These are phyloP conservation scores for Rhopalosiphum maidis DNA, from an alignment of 1,140 invertebrate genomes.

Conservation along the genomic window DNA sequence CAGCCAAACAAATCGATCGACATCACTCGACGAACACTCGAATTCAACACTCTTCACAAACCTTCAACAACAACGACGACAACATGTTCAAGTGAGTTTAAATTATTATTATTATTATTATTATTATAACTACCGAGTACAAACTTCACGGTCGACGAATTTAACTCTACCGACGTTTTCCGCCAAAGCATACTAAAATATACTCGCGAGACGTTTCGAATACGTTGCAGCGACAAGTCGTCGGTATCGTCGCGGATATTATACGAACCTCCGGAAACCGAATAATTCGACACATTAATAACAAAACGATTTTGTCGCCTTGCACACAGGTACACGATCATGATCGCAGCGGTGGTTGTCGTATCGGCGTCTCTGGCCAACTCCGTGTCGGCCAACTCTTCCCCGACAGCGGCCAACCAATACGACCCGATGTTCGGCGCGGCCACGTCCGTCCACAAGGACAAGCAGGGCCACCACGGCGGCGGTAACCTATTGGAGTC, in stretches of 20 bases:
- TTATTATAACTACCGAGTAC: background rate
- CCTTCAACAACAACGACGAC: background rate
- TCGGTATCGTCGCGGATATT: too few species aligned
- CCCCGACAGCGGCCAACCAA: background rate
- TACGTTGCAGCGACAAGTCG: too few species aligned
- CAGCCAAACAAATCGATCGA: background rate
- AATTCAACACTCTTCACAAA: background rate
- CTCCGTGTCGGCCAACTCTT: background rate
- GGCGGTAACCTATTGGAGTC: background rate
- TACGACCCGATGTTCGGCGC: background rate
- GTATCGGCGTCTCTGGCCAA: background rate
- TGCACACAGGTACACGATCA: background rate
- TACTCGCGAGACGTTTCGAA: too few species aligned
- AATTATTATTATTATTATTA: background rate
- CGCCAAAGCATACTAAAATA: background rate
- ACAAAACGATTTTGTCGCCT: background rate
- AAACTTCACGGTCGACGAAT: background rate
- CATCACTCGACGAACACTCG: too few species aligned
- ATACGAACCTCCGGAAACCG: too few species aligned
- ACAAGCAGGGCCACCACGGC: too few species aligned
- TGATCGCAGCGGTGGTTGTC: background rate
- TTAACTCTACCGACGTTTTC: background rate
- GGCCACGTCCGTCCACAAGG: background rate
- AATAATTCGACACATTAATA: background rate
- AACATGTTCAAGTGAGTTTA: constrained; percentile 17